A percentile compares a stretch with the other conserved stretches of the same genome.
These are phyloP conservation scores for Alces alces DNA, from an alignment of 2,113 vertebrate genomes.

Conservation along the genomic window DNA sequence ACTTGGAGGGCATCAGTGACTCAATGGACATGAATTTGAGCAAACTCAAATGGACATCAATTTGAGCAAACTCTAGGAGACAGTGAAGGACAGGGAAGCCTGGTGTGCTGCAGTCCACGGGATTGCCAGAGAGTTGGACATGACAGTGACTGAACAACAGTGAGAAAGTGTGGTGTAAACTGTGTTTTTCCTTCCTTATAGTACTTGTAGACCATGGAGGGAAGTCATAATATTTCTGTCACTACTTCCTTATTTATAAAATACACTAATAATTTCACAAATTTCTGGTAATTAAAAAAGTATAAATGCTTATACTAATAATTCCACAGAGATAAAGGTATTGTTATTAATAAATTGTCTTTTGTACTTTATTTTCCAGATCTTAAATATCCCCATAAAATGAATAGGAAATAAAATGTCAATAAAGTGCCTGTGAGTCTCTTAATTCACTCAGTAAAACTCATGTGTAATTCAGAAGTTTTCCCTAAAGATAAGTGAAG, in stretches of 20 bases:
- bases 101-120: background rate
- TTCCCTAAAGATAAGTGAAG: background rate
- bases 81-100: background rate
- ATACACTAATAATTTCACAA: background rate
- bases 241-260: background rate
- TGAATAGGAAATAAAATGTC: background rate
- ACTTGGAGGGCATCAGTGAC: background rate
- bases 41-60: background rate
- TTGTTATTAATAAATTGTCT: slow-evolving; percentile 35
- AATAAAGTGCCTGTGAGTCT: background rate
- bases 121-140: background rate
- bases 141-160: rapidly evolving
- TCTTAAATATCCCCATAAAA: slow-evolving; percentile 11
- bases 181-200: background rate
- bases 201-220: background rate
- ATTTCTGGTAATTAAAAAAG: slow-evolving; percentile 13
- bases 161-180: background rate
- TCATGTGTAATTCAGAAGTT: background rate
- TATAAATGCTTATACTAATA: background rate
- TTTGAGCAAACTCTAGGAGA: background rate
- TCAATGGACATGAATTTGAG: background rate
- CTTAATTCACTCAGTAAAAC: background rate
- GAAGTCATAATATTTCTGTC: background rate
- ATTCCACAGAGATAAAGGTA: background rate
- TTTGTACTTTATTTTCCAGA: slow-evolving; percentile 36